A percentile compares a stretch with the other conserved stretches of the same genome.
Conservation (phyloP, 2,797 vertebrate species). For the Argentina silus region DNA sequence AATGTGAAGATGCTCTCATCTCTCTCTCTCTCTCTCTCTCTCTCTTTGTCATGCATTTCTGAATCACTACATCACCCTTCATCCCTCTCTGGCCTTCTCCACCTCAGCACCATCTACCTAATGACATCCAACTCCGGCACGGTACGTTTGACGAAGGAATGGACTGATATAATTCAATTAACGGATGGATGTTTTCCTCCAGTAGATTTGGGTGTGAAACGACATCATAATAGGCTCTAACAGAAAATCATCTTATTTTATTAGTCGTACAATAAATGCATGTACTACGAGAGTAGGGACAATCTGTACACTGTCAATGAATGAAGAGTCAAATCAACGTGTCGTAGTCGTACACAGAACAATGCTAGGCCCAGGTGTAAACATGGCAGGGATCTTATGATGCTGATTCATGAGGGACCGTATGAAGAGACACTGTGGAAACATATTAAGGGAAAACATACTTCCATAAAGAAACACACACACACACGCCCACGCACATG, state of each 20-base stretch:
- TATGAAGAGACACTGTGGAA: no score
- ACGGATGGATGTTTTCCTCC: constrained; percentile 65
- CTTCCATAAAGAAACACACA: background rate
- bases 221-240: constrained; percentile 1
- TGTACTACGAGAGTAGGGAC: background rate
- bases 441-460: background rate
- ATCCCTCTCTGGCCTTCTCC: constrained; percentile 74
- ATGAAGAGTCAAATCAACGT: background rate
- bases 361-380: background rate
- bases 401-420: no score
- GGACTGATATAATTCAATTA: constrained; percentile 60
- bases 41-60: constrained; percentile 81
- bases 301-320: background rate
- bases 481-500: background rate
- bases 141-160: constrained; percentile 30
- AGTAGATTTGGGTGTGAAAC: constrained; percentile 63
- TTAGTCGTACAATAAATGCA: background rate
- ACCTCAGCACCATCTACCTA: constrained; percentile 55
- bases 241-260: background rate
- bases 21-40: constrained; percentile 83
- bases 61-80: constrained; percentile 73
- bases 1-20: constrained; percentile 77
- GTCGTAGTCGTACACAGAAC: background rate
- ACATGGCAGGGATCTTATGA: background rate
- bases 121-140: constrained; percentile 47